Percentiles rank a stretch among this genome's conserved stretches.
Conservation (phyloP, 2,888 invertebrate species). For the Lysandra bellargus region DNA sequence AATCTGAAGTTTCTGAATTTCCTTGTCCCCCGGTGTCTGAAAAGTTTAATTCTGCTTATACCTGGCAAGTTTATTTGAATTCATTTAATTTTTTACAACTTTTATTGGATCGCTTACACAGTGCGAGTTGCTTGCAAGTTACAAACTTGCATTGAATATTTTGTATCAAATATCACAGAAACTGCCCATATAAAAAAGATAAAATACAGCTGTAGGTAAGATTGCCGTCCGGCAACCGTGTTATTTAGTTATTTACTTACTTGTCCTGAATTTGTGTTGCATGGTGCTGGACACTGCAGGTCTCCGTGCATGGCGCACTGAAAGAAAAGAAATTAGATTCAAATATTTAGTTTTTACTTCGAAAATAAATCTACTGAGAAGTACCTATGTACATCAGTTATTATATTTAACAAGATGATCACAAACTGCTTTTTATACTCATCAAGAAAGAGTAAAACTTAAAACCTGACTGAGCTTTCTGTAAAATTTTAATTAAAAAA, state of each 20-base stretch:
- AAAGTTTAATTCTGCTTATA: constrained; percentile 2
- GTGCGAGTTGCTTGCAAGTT: background rate
- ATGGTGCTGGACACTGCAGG: constrained; percentile 70
- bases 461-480: no score
- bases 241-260: constrained; percentile 48
- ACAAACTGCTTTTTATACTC: no score
- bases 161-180: no score
- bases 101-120: background rate
- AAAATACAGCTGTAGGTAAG: no score
- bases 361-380: no score
- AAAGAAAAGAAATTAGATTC: constrained; percentile 39
- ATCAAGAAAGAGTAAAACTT: no score
- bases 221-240: no score
- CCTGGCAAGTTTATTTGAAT: background rate
- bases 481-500: no score
- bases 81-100: background rate
- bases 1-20: constrained; percentile 80
- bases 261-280: constrained; percentile 67
- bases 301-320: constrained; percentile 63
- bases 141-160: background rate
- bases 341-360: no score
- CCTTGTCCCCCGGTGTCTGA: constrained; percentile 76
- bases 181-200: no score
- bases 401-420: no score
- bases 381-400: no score